Evolutionary conservation across 2,797 vertebrate species (phyloP).

Genomic region (Myiotriccus ornatus): DNA sequence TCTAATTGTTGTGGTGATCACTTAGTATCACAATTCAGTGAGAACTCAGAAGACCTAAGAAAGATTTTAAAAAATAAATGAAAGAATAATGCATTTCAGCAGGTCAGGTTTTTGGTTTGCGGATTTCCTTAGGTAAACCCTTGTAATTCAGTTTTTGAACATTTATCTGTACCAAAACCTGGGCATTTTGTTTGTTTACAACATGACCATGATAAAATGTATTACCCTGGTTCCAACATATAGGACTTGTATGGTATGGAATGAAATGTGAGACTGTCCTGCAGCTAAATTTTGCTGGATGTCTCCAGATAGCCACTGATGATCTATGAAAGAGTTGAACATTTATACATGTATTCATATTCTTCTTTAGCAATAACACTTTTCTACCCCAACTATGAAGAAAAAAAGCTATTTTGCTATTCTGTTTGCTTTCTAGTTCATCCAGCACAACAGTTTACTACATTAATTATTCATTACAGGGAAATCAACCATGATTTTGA

Average conservation of each 20-base stretch:
- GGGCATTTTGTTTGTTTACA: not conserved
- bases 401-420: not conserved
- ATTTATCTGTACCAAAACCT: not conserved
- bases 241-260: fast-evolving
- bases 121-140: not conserved
- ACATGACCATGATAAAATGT: not conserved
- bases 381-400: not conserved
- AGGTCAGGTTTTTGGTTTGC: not conserved
- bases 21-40: not conserved
- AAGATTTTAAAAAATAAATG: not conserved
- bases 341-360: not conserved
- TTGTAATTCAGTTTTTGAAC: not conserved
- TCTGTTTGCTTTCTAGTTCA: conserved; percentile 48
- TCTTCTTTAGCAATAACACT: not conserved
- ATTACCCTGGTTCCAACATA: not conserved
- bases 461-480: conserved; percentile 68
- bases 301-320: not conserved
- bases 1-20: not conserved
- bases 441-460: conserved; percentile 22
- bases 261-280: not conserved
- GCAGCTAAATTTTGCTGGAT: not conserved
- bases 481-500: conserved; percentile 45
- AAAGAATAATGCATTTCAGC: not conserved
- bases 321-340: not conserved
- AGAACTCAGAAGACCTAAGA: not conserved